Evolutionary conservation across 2,888 invertebrate species (phyloP), one percentile per base, ranked within the genome.

Genomic region (Chalcis sispes): DNA sequence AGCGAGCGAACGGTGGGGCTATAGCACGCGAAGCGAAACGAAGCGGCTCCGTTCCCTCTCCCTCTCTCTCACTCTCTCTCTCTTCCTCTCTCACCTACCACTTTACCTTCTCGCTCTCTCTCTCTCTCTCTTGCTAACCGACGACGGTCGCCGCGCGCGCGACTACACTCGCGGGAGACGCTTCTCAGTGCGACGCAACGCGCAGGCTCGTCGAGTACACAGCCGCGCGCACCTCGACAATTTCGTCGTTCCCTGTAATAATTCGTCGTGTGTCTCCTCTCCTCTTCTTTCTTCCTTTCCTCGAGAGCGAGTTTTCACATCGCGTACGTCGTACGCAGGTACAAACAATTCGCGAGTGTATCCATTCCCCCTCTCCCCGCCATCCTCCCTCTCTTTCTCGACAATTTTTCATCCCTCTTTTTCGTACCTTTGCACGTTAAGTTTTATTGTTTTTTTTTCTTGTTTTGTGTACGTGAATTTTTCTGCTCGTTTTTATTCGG

Each of bases 111-210:
- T 42, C 46, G 46, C 72, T 74, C 79, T 78, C 54, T 54, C 27
- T 54, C 23, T 54, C 18, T 48, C 48, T 48, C 20, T 50, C 50
- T 50, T 4, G 62, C 73, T n/a, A n/a, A 15, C n/a, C 52, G 52
- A 20, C 7, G 48, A 66, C 77, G 71, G 77, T 72, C 77, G 78
- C 79, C 81, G 82, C 81, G 81, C 78, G 80, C 76, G 80, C 79
- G 79, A 81, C 79, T 79, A 80, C 80, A 20, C 50, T 50, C 58
- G 27, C 18, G 36, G 80, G 77, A 80, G 72, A 65, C 46, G 48
- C 75, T 74, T 81, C 79, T 87, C 87, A 88, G 88, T 88, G 85
- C 85, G 82, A 86, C 84, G 83, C 83, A 87, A 84, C 87, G 88
- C 88, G 88, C 88, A 88, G 87, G 85, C 87, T 84, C 87, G 87